Evolutionary conservation across 1,140 invertebrate species (phyloP).

Genomic region (Saccostrea echinata): DNA sequence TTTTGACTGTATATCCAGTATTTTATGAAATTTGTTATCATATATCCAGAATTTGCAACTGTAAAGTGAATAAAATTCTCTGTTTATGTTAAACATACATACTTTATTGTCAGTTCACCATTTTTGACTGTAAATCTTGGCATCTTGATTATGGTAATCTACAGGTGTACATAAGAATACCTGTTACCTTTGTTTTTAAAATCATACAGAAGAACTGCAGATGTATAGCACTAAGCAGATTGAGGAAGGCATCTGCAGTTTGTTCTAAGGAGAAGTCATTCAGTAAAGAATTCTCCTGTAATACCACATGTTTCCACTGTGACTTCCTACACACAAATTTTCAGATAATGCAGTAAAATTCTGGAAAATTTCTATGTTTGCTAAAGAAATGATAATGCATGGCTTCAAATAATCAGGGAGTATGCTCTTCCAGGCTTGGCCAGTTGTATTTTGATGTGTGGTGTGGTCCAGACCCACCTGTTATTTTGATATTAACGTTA

Average conservation of each 20-base stretch:
- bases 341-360: background rate
- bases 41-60: too few species aligned
- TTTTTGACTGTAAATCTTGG: too few species aligned
- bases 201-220: background rate
- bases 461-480: background rate
- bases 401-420: background rate
- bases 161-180: too few species aligned
- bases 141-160: too few species aligned
- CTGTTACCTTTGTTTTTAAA: too few species aligned
- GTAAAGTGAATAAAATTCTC: too few species aligned
- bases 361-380: background rate
- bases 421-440: background rate
- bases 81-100: too few species aligned
- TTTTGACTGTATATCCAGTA: too few species aligned
- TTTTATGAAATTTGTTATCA: too few species aligned
- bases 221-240: background rate
- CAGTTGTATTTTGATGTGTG: background rate
- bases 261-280: background rate
- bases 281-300: background rate
- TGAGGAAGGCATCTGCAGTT: background rate
- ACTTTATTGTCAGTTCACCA: too few species aligned
- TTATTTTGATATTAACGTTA: background rate
- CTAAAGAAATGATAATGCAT: background rate
- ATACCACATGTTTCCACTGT: background rate
- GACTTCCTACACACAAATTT: background rate